phyloP scores from a whole-genome alignment of 2,888 invertebrate species.

The Dysmachus trigonus region DNA sequence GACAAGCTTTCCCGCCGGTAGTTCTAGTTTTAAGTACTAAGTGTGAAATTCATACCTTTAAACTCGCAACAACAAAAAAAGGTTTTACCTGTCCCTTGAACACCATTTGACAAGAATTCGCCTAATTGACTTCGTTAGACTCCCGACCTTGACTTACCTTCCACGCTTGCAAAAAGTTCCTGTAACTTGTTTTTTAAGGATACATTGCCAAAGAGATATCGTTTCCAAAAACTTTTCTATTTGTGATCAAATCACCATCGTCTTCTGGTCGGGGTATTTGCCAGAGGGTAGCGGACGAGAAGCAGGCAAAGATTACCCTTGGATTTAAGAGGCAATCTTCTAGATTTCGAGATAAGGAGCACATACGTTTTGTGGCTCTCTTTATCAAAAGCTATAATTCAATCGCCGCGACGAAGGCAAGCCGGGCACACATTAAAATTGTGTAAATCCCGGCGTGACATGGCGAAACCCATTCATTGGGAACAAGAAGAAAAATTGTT shows the following conservation, averaged over 20 bases:
- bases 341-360: not conserved
- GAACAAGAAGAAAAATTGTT: not conserved
- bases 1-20: no score
- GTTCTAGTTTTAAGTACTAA: not conserved
- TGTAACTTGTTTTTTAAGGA: not conserved
- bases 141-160: not conserved
- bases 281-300: not conserved
- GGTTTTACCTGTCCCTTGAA: not conserved
- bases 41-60: not conserved
- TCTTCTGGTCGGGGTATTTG: not conserved
- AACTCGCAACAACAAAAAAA: not conserved
- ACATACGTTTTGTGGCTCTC: not conserved
- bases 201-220: not conserved
- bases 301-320: not conserved
- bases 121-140: not conserved
- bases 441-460: not conserved
- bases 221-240: not conserved
- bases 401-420: not conserved
- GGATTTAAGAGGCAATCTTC: not conserved
- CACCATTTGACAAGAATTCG: not conserved
- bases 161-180: not conserved
- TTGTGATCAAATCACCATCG: not conserved
- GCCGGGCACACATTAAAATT: not conserved
- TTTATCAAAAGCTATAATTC: not conserved
- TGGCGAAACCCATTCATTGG: not conserved